Evolutionary conservation across 2,113 vertebrate species (phyloP).

Genomic region (Pterocles gutturalis): DNA sequence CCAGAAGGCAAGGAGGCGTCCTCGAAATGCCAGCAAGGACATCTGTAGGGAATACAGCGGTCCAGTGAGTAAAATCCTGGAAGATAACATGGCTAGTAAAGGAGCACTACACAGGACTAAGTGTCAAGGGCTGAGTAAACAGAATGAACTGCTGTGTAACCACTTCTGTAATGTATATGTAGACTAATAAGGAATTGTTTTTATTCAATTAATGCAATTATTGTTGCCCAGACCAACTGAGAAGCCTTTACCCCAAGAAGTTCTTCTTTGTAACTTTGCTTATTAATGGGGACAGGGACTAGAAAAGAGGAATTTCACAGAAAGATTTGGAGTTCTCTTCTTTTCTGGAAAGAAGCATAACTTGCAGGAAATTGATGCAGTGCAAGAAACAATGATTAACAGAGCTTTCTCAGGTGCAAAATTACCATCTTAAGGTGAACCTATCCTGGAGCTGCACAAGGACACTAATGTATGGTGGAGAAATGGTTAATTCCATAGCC

Average conservation of each 20-base stretch:
- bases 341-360: neutral
- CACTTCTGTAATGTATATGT: neutral
- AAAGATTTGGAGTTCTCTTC: neutral
- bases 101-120: neutral
- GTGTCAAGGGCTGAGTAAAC: neutral
- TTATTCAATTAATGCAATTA: neutral
- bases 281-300: neutral
- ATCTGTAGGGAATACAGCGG: neutral
- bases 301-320: neutral
- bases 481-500: neutral
- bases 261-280: neutral
- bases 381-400: neutral
- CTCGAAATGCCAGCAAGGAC: neutral
- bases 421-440: neutral
- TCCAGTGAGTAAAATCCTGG: slow-evolving; percentile 30
- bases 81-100: neutral
- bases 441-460: neutral
- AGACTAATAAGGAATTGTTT: neutral
- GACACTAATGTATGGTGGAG: neutral
- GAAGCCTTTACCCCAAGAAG: neutral
- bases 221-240: neutral
- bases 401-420: neutral
- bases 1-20: neutral
- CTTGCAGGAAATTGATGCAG: neutral
- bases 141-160: neutral